phyloP scores from a whole-genome alignment of 2,113 vertebrate species.

The Ibidorhyncha struthersii region DNA sequence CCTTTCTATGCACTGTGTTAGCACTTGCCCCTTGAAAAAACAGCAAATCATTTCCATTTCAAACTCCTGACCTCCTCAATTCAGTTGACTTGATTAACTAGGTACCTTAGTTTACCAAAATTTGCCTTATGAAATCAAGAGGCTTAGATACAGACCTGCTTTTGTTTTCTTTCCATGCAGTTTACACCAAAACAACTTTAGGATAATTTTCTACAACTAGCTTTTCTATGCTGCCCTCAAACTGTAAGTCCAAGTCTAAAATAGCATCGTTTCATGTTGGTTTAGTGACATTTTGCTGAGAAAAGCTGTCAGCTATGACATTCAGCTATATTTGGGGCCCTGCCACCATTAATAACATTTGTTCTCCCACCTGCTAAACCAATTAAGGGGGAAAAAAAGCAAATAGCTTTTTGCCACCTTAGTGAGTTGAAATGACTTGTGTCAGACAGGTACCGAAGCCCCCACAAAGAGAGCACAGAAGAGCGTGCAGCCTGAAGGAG shows the following conservation, averaged over 20 bases:
- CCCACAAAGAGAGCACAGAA: neutral
- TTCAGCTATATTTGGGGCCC: neutral
- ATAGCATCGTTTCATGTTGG: neutral
- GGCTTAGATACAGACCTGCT: neutral
- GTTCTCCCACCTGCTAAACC: neutral
- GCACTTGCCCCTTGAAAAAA: neutral
- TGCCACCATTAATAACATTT: neutral
- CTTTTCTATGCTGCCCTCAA: neutral
- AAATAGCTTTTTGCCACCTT: neutral
- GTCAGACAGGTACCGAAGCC: neutral
- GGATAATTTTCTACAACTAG: neutral
- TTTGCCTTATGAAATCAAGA: neutral
- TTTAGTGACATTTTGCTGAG: conserved; percentile 38
- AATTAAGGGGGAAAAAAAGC: neutral
- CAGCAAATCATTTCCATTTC: neutral
- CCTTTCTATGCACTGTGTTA: neutral
- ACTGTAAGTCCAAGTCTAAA: neutral
- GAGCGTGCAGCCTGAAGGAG: neutral
- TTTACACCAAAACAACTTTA: neutral
- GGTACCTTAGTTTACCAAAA: neutral
- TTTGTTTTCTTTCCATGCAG: neutral
- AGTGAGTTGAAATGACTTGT: neutral
- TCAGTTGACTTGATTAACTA: neutral
- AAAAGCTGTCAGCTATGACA: conserved; percentile 22
- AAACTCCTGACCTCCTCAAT: neutral